phyloP scores from a whole-genome alignment of 2,113 vertebrate genomes.

The Brachyhypopomus gauderio region DNA sequence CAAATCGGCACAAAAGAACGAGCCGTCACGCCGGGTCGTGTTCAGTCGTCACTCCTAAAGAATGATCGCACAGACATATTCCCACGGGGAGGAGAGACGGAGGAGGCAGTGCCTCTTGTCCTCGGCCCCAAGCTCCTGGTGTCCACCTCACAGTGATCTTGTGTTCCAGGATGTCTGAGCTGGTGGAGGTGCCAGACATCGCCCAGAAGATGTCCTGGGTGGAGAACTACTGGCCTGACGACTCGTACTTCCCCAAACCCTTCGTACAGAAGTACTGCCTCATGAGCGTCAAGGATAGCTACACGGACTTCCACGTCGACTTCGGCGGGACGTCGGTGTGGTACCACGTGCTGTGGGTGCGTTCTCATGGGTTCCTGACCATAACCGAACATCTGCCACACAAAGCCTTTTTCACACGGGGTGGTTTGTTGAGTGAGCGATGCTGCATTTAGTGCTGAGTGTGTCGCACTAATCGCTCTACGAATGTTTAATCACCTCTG shows the following conservation, averaged over 20 bases:
- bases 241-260: conserved; percentile 97
- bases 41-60: too few species aligned
- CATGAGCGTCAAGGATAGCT: conserved; percentile 97
- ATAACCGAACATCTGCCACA: too few species aligned
- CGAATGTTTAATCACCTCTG: not conserved
- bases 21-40: too few species aligned
- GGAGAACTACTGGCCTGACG: conserved; percentile 99
- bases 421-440: not conserved
- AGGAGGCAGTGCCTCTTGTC: too few species aligned
- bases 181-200: conserved; percentile 95
- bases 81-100: not conserved
- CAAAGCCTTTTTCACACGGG: not conserved
- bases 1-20: not conserved
- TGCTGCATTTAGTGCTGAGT: not conserved
- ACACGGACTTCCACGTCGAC: conserved; percentile 99
- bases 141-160: conserved; percentile 32
- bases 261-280: conserved; percentile 99
- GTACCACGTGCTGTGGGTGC: conserved; percentile 99
- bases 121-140: not conserved
- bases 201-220: conserved; percentile 98
- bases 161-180: conserved; percentile 87
- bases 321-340: conserved; percentile 98
- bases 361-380: conserved; percentile 31
- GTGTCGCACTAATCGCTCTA: not conserved
- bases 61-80: not conserved